These are phyloP conservation scores for Pristionchus maxplancki DNA, from an alignment of 2,888 invertebrate genomes.

Conservation along the genomic window DNA sequence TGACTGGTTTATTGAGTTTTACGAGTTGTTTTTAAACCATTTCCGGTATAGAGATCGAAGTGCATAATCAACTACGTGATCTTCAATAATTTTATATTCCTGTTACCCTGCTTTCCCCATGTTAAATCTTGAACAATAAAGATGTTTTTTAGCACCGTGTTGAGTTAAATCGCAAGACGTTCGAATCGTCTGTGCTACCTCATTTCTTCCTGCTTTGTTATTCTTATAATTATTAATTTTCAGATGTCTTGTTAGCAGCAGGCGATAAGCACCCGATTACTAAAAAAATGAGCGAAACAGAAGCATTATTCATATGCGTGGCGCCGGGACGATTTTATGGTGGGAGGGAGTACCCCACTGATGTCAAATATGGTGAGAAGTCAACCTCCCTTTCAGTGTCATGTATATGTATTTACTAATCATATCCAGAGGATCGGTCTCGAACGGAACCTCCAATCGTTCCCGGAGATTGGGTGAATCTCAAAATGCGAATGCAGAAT, in stretches of 20 bases:
- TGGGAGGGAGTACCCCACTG: slow-evolving; percentile 17
- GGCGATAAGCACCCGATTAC: background rate
- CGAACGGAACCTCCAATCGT: background rate
- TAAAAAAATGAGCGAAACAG: slow-evolving; percentile 33
- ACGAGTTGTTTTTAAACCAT: background rate
- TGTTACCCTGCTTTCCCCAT: background rate
- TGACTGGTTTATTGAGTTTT: background rate
- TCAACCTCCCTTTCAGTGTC: background rate
- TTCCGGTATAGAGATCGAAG: background rate
- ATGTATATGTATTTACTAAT: background rate
- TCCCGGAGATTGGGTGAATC: slow-evolving; percentile 22
- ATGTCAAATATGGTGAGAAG: background rate
- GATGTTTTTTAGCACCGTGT: background rate
- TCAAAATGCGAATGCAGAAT: background rate
- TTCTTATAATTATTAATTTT: background rate
- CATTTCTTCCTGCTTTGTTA: background rate
- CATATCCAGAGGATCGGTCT: background rate
- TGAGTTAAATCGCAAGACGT: background rate
- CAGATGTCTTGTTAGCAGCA: slow-evolving; percentile 17
- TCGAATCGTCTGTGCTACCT: background rate
- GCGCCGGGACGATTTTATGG: slow-evolving; percentile 3
- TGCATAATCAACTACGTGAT: background rate
- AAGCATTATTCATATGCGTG: slow-evolving; percentile 1
- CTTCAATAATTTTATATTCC: background rate
- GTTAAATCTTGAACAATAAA: background rate